A percentile compares a stretch with the other conserved stretches of the same genome.
These are phyloP conservation scores for Lamproptera curius DNA, from an alignment of 2,888 invertebrate species.

Conservation along the genomic window DNA sequence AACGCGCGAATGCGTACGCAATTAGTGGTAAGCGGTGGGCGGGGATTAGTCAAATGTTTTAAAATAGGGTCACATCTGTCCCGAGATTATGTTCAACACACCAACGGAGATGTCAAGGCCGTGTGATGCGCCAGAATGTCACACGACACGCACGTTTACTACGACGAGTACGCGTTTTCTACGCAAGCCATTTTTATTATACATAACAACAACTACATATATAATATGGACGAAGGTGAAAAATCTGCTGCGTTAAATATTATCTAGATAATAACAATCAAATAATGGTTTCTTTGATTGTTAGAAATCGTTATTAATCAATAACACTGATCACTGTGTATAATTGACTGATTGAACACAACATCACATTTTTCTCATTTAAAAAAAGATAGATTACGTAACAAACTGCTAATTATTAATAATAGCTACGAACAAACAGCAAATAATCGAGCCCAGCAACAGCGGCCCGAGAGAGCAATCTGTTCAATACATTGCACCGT, in stretches of 20 bases:
- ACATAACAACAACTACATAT: not conserved
- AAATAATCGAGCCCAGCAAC: not conserved
- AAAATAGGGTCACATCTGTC: conserved; percentile 37
- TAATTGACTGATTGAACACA: not conserved
- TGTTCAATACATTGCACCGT: not conserved
- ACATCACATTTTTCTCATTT: not conserved
- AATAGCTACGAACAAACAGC: not conserved
- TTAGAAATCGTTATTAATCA: not conserved
- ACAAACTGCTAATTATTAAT: no score
- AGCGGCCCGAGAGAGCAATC: not conserved
- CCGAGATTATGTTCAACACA: conserved; percentile 20
- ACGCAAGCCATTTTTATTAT: not conserved
- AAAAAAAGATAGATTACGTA: no score
- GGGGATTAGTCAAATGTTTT: conserved; percentile 42
- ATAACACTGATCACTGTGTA: not conserved
- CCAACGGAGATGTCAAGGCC: conserved; percentile 11
- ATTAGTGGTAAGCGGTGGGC: conserved; percentile 44
- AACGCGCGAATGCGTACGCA: conserved; percentile 37
- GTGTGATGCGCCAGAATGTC: conserved; percentile 5
- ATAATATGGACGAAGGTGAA: not conserved
- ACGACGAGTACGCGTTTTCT: not conserved
- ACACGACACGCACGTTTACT: not conserved
- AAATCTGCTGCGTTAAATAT: no score
- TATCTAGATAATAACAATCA: not conserved
- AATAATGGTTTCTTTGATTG: not conserved